A percentile compares a stretch with the other conserved stretches of the same genome.
These are phyloP conservation scores for Chesias legatella DNA, from an alignment of 2,888 invertebrate genomes.

Conservation along the genomic window DNA sequence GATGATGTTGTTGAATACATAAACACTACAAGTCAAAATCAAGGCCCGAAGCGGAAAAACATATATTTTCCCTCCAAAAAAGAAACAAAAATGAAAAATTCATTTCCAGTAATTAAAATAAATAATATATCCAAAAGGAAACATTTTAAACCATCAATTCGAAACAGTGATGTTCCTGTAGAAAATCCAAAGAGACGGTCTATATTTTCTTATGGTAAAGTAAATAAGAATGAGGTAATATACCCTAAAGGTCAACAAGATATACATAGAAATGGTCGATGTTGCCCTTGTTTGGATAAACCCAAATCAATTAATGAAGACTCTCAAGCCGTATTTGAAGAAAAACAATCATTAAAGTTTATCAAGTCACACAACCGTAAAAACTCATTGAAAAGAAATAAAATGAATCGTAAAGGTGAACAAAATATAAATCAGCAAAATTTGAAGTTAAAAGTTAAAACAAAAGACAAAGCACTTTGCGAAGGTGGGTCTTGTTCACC, in stretches of 20 bases:
- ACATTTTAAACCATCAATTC: not conserved
- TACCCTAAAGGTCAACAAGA: not conserved
- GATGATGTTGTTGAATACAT: not conserved
- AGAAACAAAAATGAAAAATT: not conserved
- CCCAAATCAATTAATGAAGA: no score
- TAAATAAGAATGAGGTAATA: not conserved
- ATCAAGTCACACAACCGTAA: no score
- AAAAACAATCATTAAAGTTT: no score
- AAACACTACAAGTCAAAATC: not conserved
- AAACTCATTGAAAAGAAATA: no score
- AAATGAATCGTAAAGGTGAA: no score
- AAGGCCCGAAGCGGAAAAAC: not conserved
- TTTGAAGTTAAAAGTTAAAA: slow-evolving; percentile 1
- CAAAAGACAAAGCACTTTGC: not conserved
- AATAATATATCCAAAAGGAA: slow-evolving; percentile 1
- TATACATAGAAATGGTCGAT: not conserved
- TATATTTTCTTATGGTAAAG: not conserved
- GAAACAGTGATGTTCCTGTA: not conserved
- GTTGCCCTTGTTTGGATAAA: no score
- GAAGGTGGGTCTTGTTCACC: slow-evolving; percentile 1
- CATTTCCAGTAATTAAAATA: not conserved
- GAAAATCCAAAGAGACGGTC: not conserved
- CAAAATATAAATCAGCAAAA: no score
- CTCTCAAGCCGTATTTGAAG: no score
- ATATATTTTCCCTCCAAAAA: not conserved